A percentile compares a stretch with the other conserved stretches of the same genome.
Evolutionary conservation across 2,797 vertebrate genomes (phyloP).

Genomic region (Coccyzus lansbergi): DNA sequence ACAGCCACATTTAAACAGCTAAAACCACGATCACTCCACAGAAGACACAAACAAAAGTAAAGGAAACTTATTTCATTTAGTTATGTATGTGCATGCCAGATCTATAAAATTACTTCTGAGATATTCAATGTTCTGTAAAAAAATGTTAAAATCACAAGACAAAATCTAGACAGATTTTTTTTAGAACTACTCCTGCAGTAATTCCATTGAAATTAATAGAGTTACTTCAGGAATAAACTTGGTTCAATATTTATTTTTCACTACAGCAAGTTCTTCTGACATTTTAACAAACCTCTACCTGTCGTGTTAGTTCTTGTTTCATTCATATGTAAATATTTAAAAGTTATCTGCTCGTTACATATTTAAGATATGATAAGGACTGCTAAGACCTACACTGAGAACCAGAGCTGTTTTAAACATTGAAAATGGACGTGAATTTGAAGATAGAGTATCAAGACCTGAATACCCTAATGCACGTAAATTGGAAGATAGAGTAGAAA

Average conservation of each 20-base stretch:
- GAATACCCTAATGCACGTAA: not conserved
- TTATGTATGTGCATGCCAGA: not conserved
- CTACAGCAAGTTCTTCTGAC: conserved; percentile 6
- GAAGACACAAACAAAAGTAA: not conserved
- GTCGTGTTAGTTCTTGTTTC: conserved; percentile 63
- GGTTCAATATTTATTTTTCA: conserved; percentile 53
- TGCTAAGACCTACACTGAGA: conserved; percentile 42
- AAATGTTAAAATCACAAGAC: not conserved
- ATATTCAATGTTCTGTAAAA: conserved; percentile 14
- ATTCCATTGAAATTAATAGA: conserved; percentile 30
- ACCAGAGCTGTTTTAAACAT: conserved; percentile 48
- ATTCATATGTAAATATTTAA: conserved; percentile 74
- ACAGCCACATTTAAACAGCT: not conserved
- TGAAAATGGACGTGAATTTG: conserved; percentile 41
- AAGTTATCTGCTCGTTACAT: conserved; percentile 64
- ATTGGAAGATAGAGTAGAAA: conserved; percentile 15
- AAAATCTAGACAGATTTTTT: not conserved
- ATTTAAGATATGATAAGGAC: conserved; percentile 67
- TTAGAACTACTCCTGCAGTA: not conserved
- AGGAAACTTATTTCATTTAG: not conserved
- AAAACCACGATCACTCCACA: not conserved
- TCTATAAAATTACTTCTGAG: not conserved
- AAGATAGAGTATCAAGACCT: not conserved
- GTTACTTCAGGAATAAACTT: conserved; percentile 39
- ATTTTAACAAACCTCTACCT: conserved; percentile 60